Percentiles rank a stretch among this genome's conserved stretches.
Conservation (phyloP, 2,888 invertebrate species). For the Corbicula japonica region DNA sequence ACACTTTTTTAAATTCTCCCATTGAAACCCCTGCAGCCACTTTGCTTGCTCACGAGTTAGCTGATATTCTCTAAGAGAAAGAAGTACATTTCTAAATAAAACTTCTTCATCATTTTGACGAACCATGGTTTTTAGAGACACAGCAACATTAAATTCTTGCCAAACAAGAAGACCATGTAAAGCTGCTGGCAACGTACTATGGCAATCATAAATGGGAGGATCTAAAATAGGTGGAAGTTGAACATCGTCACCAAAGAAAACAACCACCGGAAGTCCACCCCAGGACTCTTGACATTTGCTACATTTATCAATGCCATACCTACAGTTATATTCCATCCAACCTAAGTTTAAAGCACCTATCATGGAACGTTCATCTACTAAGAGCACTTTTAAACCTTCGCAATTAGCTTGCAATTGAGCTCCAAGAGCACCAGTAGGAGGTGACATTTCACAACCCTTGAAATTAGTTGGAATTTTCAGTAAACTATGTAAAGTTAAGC, state of each 20-base stretch:
- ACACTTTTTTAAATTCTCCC: slow-evolving; percentile 23
- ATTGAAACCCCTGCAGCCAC: slow-evolving; percentile 62
- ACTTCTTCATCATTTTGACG: slow-evolving; percentile 41
- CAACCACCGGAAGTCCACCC: slow-evolving; percentile 68
- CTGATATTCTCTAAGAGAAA: slow-evolving; percentile 41
- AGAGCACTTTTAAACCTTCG: slow-evolving; percentile 32
- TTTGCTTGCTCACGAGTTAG: slow-evolving; percentile 27
- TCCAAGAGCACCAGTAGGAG: slow-evolving; percentile 36
- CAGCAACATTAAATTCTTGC: slow-evolving; percentile 49
- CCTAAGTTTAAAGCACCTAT: slow-evolving; percentile 54
- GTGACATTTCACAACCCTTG: slow-evolving; percentile 49
- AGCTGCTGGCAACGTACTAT: slow-evolving; percentile 20
- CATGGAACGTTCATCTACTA: slow-evolving; percentile 42
- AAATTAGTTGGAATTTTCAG: slow-evolving; percentile 58
- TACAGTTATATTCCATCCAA: slow-evolving; percentile 52
- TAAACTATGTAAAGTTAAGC: slow-evolving; percentile 62
- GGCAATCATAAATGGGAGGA: slow-evolving; percentile 47
- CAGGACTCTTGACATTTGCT: slow-evolving; percentile 20
- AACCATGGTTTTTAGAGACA: slow-evolving; percentile 38
- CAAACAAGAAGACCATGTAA: slow-evolving; percentile 54
- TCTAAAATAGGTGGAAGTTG: slow-evolving; percentile 68
- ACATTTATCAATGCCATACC: slow-evolving; percentile 35
- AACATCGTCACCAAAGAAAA: slow-evolving; percentile 68
- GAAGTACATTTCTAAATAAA: slow-evolving; percentile 37
- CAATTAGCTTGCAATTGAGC: slow-evolving; percentile 52